phyloP scores from a whole-genome alignment of 2,888 invertebrate genomes.

The Brenthis hecate region DNA sequence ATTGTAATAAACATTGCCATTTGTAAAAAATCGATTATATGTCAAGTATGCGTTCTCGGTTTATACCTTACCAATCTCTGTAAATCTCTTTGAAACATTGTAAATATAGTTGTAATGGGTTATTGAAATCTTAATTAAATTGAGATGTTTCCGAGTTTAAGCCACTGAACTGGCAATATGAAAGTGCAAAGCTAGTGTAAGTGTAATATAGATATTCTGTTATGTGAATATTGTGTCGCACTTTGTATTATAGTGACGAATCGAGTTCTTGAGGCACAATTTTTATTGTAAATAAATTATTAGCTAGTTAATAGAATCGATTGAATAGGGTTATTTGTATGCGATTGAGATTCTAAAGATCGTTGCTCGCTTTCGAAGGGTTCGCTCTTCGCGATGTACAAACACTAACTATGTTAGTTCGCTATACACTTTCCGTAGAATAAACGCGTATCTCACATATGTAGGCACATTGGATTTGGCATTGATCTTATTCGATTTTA shows the following conservation, averaged over 20 bases:
- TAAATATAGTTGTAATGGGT: slow-evolving; percentile 74
- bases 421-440: slow-evolving; percentile 37
- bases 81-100: slow-evolving; percentile 62
- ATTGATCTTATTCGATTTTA: slow-evolving; percentile 13
- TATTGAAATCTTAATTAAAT: slow-evolving; percentile 78
- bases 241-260: slow-evolving; percentile 77
- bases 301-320: slow-evolving; percentile 69
- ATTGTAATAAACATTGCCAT: slow-evolving; percentile 52
- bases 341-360: slow-evolving; percentile 45
- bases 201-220: slow-evolving; percentile 76
- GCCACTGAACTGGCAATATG: slow-evolving; percentile 76
- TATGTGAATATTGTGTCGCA: slow-evolving; percentile 78
- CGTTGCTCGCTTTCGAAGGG: slow-evolving; percentile 44
- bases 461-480: not conserved
- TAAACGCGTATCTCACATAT: slow-evolving; percentile 1
- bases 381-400: slow-evolving; percentile 55
- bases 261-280: slow-evolving; percentile 77
- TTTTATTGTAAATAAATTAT: slow-evolving; percentile 76
- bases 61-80: slow-evolving; percentile 45
- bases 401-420: slow-evolving; percentile 52
- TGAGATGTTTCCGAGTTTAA: slow-evolving; percentile 80
- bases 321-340: slow-evolving; percentile 42
- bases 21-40: slow-evolving; percentile 44
- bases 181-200: slow-evolving; percentile 81
- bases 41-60: slow-evolving; percentile 38